Base-by-base conservation (phyloP, 2,888 invertebrate species). In the Papilio gigon region DNA sequence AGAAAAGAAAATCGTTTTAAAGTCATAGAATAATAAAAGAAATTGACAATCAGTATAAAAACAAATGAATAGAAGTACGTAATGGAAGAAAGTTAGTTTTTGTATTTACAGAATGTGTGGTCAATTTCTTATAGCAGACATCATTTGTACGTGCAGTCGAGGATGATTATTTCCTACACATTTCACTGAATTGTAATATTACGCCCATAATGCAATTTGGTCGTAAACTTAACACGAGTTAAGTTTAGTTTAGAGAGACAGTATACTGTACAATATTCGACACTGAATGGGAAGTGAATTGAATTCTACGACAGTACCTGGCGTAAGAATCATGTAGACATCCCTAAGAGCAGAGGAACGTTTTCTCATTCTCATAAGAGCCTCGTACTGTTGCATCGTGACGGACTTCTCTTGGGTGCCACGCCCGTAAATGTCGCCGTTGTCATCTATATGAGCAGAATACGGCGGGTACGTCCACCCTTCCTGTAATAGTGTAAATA, bases 381-480 rank as follows among this genome's bases (percentile, higher is more conserved):
- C 95, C 81, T 94, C 94, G 64, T 94, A 82, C 82, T 93, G 94
- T 84, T 95, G 95, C 42, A 95, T 93, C 4, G 94, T 93, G 60
- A 95, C 94, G 75, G 93, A 94, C 82, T 95, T 96, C 80, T 97
- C 97, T 84, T 96, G 96, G 0, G 96, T 90, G 4, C 97, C 97
- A 65, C 97, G 92, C 0, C 95, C 97, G 84, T 93, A 97, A 76
- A 97, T 97, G 72, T 96, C 93, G 0, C 97, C 97, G 60, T 95
- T 89, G 0, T 93, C 94, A 76, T 96, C 96, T 80, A 97, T 95
- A 68, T 95, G 91, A 0, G 96, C 98, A 53, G 92, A 93, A 85
- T 98, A 98, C 2, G 98, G 98, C 22, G 95, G 95, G 84, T 96
- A 93, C 0, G 93, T 95, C 98, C 98, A 98, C 3, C 84, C 84